Evolutionary conservation across 2,797 vertebrate genomes (phyloP).

Genomic region (Takifugu ocellatus): DNA sequence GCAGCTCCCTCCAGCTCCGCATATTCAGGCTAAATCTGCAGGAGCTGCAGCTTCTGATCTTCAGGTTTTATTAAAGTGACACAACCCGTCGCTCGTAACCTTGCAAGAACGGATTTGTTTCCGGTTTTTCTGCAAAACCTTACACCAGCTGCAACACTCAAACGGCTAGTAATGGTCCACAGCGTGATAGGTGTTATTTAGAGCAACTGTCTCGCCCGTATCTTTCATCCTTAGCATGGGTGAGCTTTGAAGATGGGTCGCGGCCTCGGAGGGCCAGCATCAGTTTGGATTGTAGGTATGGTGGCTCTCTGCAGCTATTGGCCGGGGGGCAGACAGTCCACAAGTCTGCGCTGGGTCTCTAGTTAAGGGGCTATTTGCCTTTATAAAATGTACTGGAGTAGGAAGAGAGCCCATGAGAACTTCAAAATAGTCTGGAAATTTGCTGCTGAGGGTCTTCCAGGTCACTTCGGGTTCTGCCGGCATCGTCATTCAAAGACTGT

Average conservation of each 20-base stretch:
- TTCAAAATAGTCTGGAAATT: conserved; percentile 15
- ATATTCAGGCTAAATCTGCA: conserved; percentile 20
- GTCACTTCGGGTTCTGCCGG: neutral
- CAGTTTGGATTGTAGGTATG: conserved; percentile 38
- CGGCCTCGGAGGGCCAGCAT: conserved; percentile 38
- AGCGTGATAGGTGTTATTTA: conserved; percentile 16
- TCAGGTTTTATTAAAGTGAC: neutral
- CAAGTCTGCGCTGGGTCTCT: conserved; percentile 30
- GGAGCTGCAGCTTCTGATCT: conserved; percentile 2
- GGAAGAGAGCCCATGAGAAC: conserved; percentile 16
- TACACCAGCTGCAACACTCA: neutral
- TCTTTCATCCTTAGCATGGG: conserved; percentile 19
- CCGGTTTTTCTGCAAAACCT: conserved; percentile 12
- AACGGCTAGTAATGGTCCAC: conserved; percentile 15
- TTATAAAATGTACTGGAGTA: conserved; percentile 27
- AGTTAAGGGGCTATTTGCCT: conserved; percentile 32
- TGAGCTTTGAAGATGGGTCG: conserved; percentile 30
- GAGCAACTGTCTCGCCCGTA: conserved; percentile 20
- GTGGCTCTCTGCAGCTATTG: conserved; percentile 19
- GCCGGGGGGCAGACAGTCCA: conserved; percentile 18
- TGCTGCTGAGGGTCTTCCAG: conserved; percentile 23
- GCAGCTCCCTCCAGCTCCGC: conserved; percentile 21
- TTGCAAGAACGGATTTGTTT: conserved; percentile 1
- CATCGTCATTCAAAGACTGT: too few species aligned
- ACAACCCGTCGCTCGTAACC: neutral